Conservation (phyloP, 2,797 vertebrate species). For the Eptatretus atami region DNA sequence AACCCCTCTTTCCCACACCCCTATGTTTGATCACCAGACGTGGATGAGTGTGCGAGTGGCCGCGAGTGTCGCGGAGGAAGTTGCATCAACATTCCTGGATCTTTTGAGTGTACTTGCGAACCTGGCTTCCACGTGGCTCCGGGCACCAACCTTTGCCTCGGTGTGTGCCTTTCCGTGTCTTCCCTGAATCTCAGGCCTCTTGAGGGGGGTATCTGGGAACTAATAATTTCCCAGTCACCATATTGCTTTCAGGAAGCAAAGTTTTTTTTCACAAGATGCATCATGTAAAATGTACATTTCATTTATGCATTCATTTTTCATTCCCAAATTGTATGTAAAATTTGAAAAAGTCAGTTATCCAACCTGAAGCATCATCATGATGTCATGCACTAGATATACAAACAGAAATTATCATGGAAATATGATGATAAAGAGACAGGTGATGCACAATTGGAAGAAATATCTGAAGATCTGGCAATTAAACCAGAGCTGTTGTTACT, state of each 20-base stretch:
- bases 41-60: constrained; percentile 2
- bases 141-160: constrained; percentile 1
- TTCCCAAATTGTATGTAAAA: background rate
- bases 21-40: background rate
- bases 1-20: too few relatives aligned
- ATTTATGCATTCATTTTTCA: background rate
- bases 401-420: too few relatives aligned
- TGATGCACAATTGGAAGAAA: too few relatives aligned
- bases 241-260: background rate
- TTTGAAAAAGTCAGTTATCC: too few relatives aligned
- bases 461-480: too few relatives aligned
- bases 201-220: too few relatives aligned
- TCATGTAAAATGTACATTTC: background rate
- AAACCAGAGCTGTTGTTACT: too few relatives aligned
- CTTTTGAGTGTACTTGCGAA: background rate
- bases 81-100: constrained; percentile 1
- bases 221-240: background rate
- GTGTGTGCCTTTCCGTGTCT: background rate
- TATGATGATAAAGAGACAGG: too few relatives aligned
- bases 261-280: background rate
- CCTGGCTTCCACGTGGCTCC: background rate
- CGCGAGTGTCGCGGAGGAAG: constrained; percentile 1
- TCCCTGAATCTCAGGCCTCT: too few relatives aligned
- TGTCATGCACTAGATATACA: too few relatives aligned
- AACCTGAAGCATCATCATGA: too few relatives aligned